phyloP scores from a whole-genome alignment of 2,888 invertebrate genomes.

The Portevinia maculata region DNA sequence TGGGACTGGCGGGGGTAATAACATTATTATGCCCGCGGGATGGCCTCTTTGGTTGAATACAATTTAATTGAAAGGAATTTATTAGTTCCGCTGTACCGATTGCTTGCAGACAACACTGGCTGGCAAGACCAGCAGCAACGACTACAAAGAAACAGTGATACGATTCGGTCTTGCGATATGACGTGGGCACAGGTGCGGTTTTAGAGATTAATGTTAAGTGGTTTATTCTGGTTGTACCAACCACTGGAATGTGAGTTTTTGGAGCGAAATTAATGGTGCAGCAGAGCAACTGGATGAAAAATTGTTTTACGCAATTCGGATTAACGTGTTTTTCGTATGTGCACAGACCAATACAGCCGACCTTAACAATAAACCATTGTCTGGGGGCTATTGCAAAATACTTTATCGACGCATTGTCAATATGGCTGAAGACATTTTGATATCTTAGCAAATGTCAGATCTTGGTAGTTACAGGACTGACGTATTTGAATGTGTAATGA shows the following conservation, averaged over 20 bases:
- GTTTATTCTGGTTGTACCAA: conserved; percentile 46
- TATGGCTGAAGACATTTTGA: too few species aligned
- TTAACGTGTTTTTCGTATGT: too few species aligned
- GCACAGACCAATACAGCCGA: too few species aligned
- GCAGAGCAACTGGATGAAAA: conserved; percentile 13
- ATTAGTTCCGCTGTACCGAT: conserved; percentile 66
- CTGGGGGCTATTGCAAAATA: too few species aligned
- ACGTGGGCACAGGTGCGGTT: conserved; percentile 70
- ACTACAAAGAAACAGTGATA: too few species aligned
- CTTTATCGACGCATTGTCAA: too few species aligned
- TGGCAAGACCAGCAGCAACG: conserved; percentile 27
- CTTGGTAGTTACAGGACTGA: too few species aligned
- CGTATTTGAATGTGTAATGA: too few species aligned
- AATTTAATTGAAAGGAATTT: conserved; percentile 71
- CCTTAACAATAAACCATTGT: too few species aligned
- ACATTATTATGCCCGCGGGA: conserved; percentile 63
- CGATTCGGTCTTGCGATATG: conserved; percentile 37
- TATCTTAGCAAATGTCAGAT: too few species aligned
- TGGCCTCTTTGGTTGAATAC: conserved; percentile 42
- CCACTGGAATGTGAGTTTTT: conserved; percentile 30
- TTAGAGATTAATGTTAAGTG: conserved; percentile 60
- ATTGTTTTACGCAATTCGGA: conserved; percentile 28
- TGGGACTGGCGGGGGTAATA: conserved; percentile 39
- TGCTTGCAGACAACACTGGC: neutral
- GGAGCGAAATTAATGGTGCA: conserved; percentile 32